Conservation (phyloP, 2,888 invertebrate genomes). For the Helobdella robusta region DNA sequence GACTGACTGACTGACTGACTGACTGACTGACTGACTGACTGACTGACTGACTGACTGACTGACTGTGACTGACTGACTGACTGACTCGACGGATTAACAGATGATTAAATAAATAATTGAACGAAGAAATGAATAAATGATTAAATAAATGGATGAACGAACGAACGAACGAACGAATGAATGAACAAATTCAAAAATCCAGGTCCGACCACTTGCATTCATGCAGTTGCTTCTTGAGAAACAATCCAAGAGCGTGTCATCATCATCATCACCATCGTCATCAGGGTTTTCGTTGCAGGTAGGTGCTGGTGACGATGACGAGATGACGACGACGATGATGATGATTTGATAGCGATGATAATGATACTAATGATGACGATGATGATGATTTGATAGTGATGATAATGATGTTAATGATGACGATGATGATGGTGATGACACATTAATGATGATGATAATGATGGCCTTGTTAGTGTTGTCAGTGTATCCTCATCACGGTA, state of each 20-base stretch:
- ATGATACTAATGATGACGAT: neutral
- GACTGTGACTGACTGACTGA: neutral
- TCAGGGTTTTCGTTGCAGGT: neutral
- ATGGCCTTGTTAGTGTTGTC: neutral
- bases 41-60: too few relatives aligned
- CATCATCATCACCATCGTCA: neutral
- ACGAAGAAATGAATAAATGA: too few relatives aligned
- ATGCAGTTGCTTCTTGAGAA: constrained; percentile 48
- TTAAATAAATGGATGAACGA: too few relatives aligned
- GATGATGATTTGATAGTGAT: neutral
- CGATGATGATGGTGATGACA: neutral
- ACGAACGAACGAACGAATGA: too few relatives aligned
- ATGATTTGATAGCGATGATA: neutral
- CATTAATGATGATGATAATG: neutral
- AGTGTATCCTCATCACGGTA: neutral
- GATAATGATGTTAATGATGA: neutral
- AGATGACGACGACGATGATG: neutral
- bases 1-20: too few relatives aligned
- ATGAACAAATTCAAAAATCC: constrained; percentile 25
- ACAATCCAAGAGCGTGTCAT: constrained; percentile 42
- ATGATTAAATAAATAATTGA: too few relatives aligned
- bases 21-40: too few relatives aligned
- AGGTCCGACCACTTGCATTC: constrained; percentile 47
- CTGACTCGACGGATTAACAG: neutral
- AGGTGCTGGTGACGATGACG: neutral